phyloP scores from a whole-genome alignment of 1,140 invertebrate species.

The Leucophenga varia region DNA sequence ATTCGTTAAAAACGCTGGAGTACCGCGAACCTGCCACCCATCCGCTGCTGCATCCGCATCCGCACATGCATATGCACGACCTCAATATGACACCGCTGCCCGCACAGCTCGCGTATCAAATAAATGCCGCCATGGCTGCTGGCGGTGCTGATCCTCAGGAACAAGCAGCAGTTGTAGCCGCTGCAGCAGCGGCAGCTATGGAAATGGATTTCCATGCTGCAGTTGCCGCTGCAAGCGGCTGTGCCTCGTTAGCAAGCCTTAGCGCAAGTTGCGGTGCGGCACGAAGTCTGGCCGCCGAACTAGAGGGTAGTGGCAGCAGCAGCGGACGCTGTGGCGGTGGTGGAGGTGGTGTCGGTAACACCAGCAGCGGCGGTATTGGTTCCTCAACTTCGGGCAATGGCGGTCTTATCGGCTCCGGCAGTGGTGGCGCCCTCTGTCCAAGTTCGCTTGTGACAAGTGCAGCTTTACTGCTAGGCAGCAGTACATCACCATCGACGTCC shows the following conservation, averaged over 20 bases:
- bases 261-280: neutral
- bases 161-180: constrained; percentile 56
- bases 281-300: neutral
- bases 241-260: constrained; percentile 22
- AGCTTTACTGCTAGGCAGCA: constrained; percentile 13
- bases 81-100: constrained; percentile 58
- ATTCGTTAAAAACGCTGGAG: constrained; percentile 82
- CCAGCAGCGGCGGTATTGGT: constrained; percentile 13
- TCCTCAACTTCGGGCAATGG: constrained; percentile 28
- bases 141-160: constrained; percentile 59
- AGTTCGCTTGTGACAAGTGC: neutral
- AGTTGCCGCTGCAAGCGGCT: constrained; percentile 56
- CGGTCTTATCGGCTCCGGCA: constrained; percentile 16
- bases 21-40: constrained; percentile 68
- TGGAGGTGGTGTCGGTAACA: neutral
- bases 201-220: constrained; percentile 50
- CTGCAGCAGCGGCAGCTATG: constrained; percentile 35
- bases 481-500: constrained; percentile 47
- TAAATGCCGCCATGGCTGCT: constrained; percentile 53
- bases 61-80: constrained; percentile 43
- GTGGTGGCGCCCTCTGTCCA: constrained; percentile 7
- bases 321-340: constrained; percentile 26
- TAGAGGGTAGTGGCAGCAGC: constrained; percentile 6
- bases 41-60: constrained; percentile 59
- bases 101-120: constrained; percentile 55